A percentile compares a stretch with the other conserved stretches of the same genome.
These are phyloP conservation scores for Okapia johnstoni DNA, from an alignment of 2,113 vertebrate genomes.

Conservation along the genomic window DNA sequence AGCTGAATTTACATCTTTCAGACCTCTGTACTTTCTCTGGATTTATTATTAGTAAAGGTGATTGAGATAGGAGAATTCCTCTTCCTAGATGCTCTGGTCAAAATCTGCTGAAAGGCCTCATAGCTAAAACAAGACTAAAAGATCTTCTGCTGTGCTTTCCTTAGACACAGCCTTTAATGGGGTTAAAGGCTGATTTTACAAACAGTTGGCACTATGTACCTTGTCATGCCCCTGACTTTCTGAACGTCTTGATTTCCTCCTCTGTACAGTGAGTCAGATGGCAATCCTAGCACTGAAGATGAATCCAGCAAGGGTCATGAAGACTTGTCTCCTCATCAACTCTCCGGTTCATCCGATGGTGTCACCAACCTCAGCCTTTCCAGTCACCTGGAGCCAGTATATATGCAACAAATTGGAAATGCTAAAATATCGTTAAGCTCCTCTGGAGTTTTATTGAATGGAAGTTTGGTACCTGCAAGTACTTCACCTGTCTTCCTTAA, in stretches of 20 bases:
- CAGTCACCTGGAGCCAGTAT: slow-evolving; percentile 88
- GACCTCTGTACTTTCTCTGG: neutral
- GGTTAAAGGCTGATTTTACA: slow-evolving; percentile 11
- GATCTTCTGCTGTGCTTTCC: slow-evolving; percentile 38
- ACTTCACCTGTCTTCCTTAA: slow-evolving; percentile 92
- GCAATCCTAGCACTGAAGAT: slow-evolving; percentile 99
- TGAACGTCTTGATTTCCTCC: slow-evolving; percentile 70
- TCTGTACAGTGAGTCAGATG: slow-evolving; percentile 92
- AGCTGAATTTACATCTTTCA: slow-evolving; percentile 6
- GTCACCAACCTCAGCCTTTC: slow-evolving; percentile 87
- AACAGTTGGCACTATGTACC: neutral
- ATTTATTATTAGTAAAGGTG: neutral
- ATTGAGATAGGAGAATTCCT: neutral
- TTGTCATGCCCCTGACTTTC: slow-evolving; percentile 38
- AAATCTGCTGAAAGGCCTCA: neutral
- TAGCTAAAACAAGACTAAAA: neutral
- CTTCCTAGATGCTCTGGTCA: neutral
- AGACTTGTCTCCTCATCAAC: slow-evolving; percentile 93
- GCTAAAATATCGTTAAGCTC: slow-evolving; percentile 92
- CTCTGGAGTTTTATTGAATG: slow-evolving; percentile 90
- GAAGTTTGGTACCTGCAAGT: slow-evolving; percentile 90
- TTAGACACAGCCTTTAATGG: neutral
- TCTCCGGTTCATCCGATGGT: slow-evolving; percentile 89
- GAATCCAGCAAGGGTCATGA: slow-evolving; percentile 98
- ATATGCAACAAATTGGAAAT: slow-evolving; percentile 97